Evolutionary conservation across 2,113 vertebrate genomes (phyloP).

Genomic region (Ceuthmochares aereus): DNA sequence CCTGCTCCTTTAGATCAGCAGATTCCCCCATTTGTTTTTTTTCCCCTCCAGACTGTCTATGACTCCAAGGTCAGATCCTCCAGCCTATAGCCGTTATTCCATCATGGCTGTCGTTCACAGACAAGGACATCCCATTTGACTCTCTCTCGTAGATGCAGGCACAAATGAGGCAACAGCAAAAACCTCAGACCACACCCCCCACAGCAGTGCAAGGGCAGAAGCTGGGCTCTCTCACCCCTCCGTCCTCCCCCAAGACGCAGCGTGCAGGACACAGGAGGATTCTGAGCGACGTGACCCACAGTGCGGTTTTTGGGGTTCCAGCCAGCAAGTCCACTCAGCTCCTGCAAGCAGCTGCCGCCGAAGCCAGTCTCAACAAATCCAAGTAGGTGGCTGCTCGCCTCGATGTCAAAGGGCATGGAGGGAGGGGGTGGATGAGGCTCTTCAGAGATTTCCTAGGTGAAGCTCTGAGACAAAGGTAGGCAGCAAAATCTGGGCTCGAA

Average conservation of each 20-base stretch:
- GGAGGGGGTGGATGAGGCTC: neutral
- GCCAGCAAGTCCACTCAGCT: conserved; percentile 97
- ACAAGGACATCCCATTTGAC: rapidly evolving
- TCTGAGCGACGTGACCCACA: conserved; percentile 97
- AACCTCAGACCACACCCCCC: conserved; percentile 54
- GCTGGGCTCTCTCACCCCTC: conserved; percentile 92
- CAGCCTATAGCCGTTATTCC: rapidly evolving
- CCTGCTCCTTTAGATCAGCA: neutral
- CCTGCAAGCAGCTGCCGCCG: conserved; percentile 94
- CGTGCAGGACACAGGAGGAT: conserved; percentile 93
- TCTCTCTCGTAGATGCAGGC: conserved; percentile 61
- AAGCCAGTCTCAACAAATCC: conserved; percentile 97
- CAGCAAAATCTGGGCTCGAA: neutral
- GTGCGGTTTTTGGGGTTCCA: conserved; percentile 94
- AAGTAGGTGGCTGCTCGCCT: conserved; percentile 81
- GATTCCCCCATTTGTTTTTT: neutral
- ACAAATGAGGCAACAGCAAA: conserved; percentile 71
- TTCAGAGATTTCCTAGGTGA: neutral
- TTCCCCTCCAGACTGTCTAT: neutral
- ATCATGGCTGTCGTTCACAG: rapidly evolving
- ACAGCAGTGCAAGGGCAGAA: conserved; percentile 80
- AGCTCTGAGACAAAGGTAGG: neutral
- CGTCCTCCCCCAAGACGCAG: conserved; percentile 92
- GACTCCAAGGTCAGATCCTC: neutral
- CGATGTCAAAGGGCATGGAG: neutral